Base-by-base conservation (phyloP, 2,797 vertebrate genomes). In the Paramormyrops hopkinsi region DNA sequence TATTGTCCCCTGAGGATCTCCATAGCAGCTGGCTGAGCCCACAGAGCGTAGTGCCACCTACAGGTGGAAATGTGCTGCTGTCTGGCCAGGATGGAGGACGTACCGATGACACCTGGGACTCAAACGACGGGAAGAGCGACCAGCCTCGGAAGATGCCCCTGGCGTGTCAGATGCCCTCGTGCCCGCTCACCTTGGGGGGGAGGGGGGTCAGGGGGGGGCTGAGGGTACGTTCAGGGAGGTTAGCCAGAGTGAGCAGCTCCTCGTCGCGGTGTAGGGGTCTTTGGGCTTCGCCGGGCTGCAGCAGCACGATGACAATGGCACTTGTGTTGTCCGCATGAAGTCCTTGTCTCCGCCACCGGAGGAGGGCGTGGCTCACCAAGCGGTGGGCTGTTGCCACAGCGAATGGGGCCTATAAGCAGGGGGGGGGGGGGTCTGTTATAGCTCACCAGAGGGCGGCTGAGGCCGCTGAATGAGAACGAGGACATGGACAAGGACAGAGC, bases 271-370 rank as follows among this genome's bases (percentile, higher is more conserved):
- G 95, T 93, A 96, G 94, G 17, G 95, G 93, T 73, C 94, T 90
- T 0, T 94, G 94, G 2, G 92, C 93, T 0, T 96, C 96, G 0
- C 93, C 94, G 0, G 93, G 93, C 0, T 97, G 96, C 2, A 97
- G 97, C 88, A 99, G 95, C 91, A 97, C 96, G 94, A 99, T 95
- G 2, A 99, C 98, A 1, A 99, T 97, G 89, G 97, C 97, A 0
- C 98, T 99, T 0, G 98, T 99, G 94, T 99, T 99, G 94, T 99
- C 98, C 0, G 99, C 99, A 1, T 98, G 97, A 50, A 99, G 97
- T 97, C 98, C 98, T 37, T 98, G 98, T 46, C 99, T 97, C 90
- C 97, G 94, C 99, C 99, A 99, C 89, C 98, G 97, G 85, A 97
- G 96, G 0, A 99, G 95, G 0, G 99, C 98, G 4, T 97, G 96